Conservation (phyloP, 2,797 vertebrate species). For the Enteromius thamalakanensis region DNA sequence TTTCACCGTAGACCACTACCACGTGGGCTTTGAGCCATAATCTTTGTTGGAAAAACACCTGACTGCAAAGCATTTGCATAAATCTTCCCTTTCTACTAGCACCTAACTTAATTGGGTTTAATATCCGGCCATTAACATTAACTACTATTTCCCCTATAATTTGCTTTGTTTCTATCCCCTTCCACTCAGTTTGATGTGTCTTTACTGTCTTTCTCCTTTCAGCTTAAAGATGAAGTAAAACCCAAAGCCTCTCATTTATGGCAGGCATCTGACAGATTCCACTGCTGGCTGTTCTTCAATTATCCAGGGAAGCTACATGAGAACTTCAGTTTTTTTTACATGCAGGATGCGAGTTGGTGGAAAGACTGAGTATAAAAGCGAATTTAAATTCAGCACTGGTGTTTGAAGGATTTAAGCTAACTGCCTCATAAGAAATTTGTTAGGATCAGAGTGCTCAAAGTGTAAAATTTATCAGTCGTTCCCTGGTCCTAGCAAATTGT, state of each 20-base stretch:
- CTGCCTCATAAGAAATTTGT: conserved; percentile 15
- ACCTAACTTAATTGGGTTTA: conserved; percentile 63
- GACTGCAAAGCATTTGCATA: conserved; percentile 63
- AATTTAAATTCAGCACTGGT: conserved; percentile 16
- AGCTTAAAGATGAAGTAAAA: conserved; percentile 65
- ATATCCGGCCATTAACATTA: conserved; percentile 67
- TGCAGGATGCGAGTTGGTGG: conserved; percentile 61
- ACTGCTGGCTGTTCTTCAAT: conserved; percentile 65
- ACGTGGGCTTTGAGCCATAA: background rate
- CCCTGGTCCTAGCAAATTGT: background rate
- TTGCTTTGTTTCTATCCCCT: conserved; percentile 61
- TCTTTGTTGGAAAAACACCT: conserved; percentile 58
- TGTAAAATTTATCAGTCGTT: background rate
- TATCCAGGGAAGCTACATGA: conserved; percentile 64
- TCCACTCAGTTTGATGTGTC: conserved; percentile 63
- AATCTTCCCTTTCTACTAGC: conserved; percentile 62
- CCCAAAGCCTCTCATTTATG: conserved; percentile 68
- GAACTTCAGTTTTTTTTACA: conserved; percentile 39
- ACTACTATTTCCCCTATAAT: conserved; percentile 55
- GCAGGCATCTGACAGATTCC: conserved; percentile 62
- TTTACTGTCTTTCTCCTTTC: conserved; percentile 62
- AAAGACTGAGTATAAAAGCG: background rate
- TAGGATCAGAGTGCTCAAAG: background rate
- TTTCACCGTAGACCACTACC: conserved; percentile 10
- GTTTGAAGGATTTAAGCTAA: conserved; percentile 25